Evolutionary conservation across 2,113 vertebrate genomes (phyloP).

Genomic region (Chroicocephalus ridibundus): DNA sequence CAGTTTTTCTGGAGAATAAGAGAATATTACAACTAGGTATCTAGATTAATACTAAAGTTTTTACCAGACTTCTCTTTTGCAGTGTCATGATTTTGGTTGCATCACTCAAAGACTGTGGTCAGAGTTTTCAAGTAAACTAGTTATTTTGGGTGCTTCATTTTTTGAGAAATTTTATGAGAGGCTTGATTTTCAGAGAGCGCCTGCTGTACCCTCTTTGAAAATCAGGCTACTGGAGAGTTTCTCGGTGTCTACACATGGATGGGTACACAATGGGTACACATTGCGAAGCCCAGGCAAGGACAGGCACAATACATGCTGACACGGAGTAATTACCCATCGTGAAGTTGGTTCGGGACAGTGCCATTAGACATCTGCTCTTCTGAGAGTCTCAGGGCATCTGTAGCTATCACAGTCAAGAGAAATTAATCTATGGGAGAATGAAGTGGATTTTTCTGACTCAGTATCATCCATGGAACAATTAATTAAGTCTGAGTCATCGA

Average conservation of each 20-base stretch:
- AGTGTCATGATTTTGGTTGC: not conserved
- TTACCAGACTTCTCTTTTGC: not conserved
- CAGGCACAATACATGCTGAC: no score
- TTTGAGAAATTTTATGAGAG: not conserved
- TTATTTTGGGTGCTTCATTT: not conserved
- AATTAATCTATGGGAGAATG: not conserved
- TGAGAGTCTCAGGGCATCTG: not conserved
- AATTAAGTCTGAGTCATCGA: constrained; percentile 9
- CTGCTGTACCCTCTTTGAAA: not conserved
- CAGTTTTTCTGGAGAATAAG: not conserved
- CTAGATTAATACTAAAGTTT: not conserved
- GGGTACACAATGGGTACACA: no score
- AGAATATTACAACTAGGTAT: not conserved
- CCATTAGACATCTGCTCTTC: not conserved
- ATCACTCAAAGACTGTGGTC: not conserved
- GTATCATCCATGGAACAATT: not conserved
- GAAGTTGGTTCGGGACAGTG: not conserved
- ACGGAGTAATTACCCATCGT: not conserved
- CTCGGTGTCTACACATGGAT: not conserved
- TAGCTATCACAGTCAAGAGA: not conserved
- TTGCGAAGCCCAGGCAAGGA: not conserved
- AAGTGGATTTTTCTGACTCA: not conserved
- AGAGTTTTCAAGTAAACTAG: not conserved
- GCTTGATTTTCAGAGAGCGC: not conserved
- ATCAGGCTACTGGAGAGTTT: not conserved